Evolutionary conservation across 2,888 invertebrate species (phyloP), one percentile per base, ranked within the genome.

Genomic region (Periphyllus acericola): DNA sequence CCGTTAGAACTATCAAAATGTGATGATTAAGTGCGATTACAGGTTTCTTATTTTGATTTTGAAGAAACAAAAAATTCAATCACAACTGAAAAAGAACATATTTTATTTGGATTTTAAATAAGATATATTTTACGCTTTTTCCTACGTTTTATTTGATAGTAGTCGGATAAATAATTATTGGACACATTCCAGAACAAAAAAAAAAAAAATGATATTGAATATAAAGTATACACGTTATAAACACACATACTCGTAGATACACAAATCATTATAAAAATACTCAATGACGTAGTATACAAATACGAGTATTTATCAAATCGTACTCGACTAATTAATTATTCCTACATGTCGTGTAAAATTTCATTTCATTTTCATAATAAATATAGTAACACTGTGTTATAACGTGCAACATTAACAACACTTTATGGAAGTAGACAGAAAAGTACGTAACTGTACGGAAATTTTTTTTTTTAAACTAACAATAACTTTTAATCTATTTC

Each of bases 171-270:
- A 36, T 75, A n/a, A 25, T n/a, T 66, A 32, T 84, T 84, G 83
- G 83, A 46, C 8, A 46, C 32, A 32, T 66, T 75, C 83, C 83
- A 84, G 32, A 46, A n/a, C 36, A 81, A 46, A 29, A 40, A 81
- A 21, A 68, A 66, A 68, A 81, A 79, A 34, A 79, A 74, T 74
- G 74, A 72, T 60, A 60, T 36, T 36, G 40, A 83, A 19, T 36
- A 52, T 46, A 52, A 52, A 11, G 60, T 21, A 34, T 34, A 25
- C 21, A 25, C 3, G 3, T 60, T 60, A 34, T 60, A 60, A 60
- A 60, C 55, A 25, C 1, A 71, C 71, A 32, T 71, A 25, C 25
- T n/a, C n/a, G n/a, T n/a, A n/a, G 25, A 66, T 66, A 46, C 11
- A 46, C 14, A 46, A 46, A 46, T n/a, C n/a, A n/a, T 46, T 8